phyloP scores from a whole-genome alignment of 2,797 vertebrate genomes.

The Simalia tracyae region DNA sequence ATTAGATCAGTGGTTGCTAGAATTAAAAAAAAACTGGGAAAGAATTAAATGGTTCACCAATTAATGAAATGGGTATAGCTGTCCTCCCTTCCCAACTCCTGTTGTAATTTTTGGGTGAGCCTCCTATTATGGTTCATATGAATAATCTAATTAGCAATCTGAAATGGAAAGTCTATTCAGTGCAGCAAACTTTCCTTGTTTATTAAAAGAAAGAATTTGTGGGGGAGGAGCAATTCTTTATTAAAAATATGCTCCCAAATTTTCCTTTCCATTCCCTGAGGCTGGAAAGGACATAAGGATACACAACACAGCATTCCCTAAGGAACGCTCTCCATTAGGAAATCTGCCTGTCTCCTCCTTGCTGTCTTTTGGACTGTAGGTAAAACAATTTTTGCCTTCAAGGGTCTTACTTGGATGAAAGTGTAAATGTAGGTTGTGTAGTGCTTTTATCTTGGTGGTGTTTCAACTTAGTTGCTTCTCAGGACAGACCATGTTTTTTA shows the following conservation, averaged over 20 bases:
- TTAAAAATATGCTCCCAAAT: background rate
- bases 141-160: constrained; percentile 44
- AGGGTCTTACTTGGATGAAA: background rate
- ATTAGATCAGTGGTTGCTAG: constrained; percentile 57
- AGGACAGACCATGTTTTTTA: background rate
- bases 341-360: no score
- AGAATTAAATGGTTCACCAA: constrained; percentile 56
- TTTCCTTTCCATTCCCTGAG: background rate
- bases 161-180: constrained; percentile 25
- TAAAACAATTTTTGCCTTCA: background rate
- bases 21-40: constrained; percentile 45
- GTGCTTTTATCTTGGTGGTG: background rate
- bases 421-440: background rate
- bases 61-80: constrained; percentile 60
- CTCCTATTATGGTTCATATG: constrained; percentile 7
- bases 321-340: background rate
- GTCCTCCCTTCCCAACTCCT: constrained; percentile 53
- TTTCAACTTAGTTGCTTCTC: background rate
- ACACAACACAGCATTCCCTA: background rate
- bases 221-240: background rate
- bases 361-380: no score
- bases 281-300: background rate
- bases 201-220: background rate
- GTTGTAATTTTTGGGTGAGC: constrained; percentile 28
- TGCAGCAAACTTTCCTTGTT: background rate